Base-by-base conservation (phyloP, 2,797 vertebrate genomes). In the Phoeniculus purpureus region DNA sequence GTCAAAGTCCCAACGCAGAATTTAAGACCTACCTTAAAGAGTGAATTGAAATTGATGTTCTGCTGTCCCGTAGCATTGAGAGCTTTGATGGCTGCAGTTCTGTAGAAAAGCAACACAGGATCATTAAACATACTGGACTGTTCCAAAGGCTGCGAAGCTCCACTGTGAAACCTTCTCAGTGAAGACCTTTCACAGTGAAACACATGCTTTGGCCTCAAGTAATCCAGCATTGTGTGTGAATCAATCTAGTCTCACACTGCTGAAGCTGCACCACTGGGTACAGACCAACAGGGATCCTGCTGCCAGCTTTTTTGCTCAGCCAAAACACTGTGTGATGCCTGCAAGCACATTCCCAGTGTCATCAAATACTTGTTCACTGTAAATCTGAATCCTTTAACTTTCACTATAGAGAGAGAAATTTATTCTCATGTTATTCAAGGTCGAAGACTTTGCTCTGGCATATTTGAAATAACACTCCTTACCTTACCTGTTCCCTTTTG, bases 11-110 rank as follows among this genome's bases (percentile, higher is more conserved):
- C 26, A 32, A 19, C 0, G 10, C 31, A 77, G 54, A 90, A 80
- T 29, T 34, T 6, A 17, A 23, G n/a, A 74, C 5, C 82, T 97
- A 98, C 99, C 98, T 98, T 87, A 95, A 98, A 99, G 47, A 99
- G 98, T 0, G 98, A 94, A 16, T 98, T 92, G 62, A 98, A 85
- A 87, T 95, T 98, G 87, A 99, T 98, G 83, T 98, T 95, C 6
- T 93, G 96, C 88, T 98, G 98, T 55, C 99, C 98, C 0, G 98
- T 99, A 43, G 96, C 95, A 91, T 99, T 99, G 45, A 99, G 94
- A 32, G 98, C 98, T 96, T 97, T 98, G 90, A 97, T 98, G 79
- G 99, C 98, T 50, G 97, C 95, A n/a, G 98, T 97, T 96, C 99
- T 99, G 86, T 27, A 88, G 84, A 73, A 85, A 74, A 97, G 90